A percentile compares a stretch with the other conserved stretches of the same genome.
Conservation (phyloP, 2,113 vertebrate genomes). For the Thunnus maccoyii region DNA sequence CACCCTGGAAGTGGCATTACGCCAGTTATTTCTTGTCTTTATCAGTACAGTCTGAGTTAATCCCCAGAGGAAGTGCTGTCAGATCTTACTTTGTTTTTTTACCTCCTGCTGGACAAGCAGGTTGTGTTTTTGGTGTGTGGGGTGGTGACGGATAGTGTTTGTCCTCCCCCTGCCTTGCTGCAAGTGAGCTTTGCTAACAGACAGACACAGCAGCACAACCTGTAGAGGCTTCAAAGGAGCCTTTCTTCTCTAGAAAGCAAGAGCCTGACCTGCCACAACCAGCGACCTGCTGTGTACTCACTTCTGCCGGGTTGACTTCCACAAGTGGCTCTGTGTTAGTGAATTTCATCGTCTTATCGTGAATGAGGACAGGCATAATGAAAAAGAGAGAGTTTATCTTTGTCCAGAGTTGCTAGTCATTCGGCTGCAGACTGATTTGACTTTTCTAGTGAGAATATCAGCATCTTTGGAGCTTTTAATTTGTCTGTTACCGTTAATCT, state of each 20-base stretch:
- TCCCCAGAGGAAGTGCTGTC: conserved; percentile 51
- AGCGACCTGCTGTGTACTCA: not conserved
- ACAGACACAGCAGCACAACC: conserved; percentile 18
- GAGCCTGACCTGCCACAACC: conserved; percentile 4
- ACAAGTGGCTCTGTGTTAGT: not conserved
- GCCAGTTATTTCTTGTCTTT: not conserved
- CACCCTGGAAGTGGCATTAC: too few species aligned
- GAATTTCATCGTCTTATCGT: not conserved
- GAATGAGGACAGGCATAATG: not conserved
- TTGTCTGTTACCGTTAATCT: not conserved
- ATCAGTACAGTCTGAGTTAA: conserved; percentile 38
- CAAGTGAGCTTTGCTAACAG: conserved; percentile 54
- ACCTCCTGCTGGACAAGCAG: conserved; percentile 20
- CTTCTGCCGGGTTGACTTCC: not conserved
- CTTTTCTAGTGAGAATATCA: conserved; percentile 4
- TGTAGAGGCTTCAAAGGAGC: conserved; percentile 55
- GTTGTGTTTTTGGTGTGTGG: conserved; percentile 39
- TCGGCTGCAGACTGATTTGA: not conserved
- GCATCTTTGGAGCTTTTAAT: not conserved
- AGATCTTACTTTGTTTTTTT: conserved; percentile 48
- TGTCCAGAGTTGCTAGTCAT: not conserved
- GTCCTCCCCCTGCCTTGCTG: conserved; percentile 10
- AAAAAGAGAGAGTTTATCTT: not conserved
- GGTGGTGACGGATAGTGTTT: conserved; percentile 17
- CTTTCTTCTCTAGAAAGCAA: conserved; percentile 53